Evolutionary conservation across 1,140 invertebrate genomes (phyloP), one percentile per base, ranked within the genome.

Genomic region (Drosophila eugracilis): DNA sequence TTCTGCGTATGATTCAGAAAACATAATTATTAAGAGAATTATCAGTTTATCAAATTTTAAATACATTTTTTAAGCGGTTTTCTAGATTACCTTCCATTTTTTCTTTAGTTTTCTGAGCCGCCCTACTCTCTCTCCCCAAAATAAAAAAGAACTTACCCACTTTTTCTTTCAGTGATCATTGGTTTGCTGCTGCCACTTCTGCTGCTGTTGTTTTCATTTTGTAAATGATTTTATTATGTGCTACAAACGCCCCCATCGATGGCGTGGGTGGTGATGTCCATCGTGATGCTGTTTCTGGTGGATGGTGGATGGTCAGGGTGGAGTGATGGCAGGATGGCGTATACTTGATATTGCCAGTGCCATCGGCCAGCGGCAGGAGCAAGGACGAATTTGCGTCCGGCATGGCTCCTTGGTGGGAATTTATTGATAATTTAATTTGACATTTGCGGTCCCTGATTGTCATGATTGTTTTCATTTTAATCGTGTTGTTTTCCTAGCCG

Each of bases 381-480:
- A 65, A 63, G 48, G 54, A 78, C 63, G 75, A 83, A 85, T 85
- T 84, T 85, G 80, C 72, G 80, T 83, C 70, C 70, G 70, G 42
- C 59, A 52, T 48, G 54, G 70, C 70, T 75, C 45, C 42, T 42
- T 60, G 42, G 69, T 78, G 80, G 66, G 66, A 85, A 89, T 89
- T 89, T 89, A 89, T 89, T 89, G 86, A 89, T 89, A 89, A 89
- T 89, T 90, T 89, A 86, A 90, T 89, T 89, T 89, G 86, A 89
- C 85, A 89, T 89, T 89, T 90, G 80, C 86, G 86, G 86, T 83
- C 84, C 60, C 78, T 89, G 80, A 89, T 89, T 85, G 85, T 89
- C 86, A 83, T 89, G 86, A 90, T 89, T 89, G 80, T 89, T 89
- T 89, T 89, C 80, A 81, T 89, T 89, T 89, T 89, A 89, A 89